Evolutionary conservation across 2,888 invertebrate genomes (phyloP), one percentile per base, ranked within the genome.

Genomic region (Orthosia cruda): DNA sequence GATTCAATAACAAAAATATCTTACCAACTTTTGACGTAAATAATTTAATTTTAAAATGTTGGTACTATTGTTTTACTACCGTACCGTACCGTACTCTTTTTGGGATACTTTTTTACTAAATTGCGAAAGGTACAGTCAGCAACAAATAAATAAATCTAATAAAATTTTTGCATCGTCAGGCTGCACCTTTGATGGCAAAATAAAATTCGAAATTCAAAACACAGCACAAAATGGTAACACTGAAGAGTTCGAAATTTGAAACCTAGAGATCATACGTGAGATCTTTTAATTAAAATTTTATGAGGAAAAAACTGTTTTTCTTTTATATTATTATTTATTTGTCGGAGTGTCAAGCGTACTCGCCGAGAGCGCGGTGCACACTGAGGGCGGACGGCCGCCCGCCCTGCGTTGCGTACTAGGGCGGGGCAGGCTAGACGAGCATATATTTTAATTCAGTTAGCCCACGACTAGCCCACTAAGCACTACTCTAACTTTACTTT

Each of bases 361-460:
- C 78, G 74, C 75, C 67, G 81, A 81, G 67, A 81, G 87, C 87
- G 87, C 88, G 87, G 78, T 68, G 77, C 79, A 80, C 70, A 93
- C 94, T 93, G 88, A 91, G 87, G 92, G 90, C 86, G 90, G 90
- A 75, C 74, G 81, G 78, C 84, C 84, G 82, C 86, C 84, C 84
- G 82, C 86, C 88, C 86, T 86, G 81, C 85, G 84, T 73, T 86
- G 81, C 87, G 85, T 77, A 74, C 81, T 82, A 80, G 92, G 91
- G 92, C 90, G 91, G 92, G 91, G 91, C 89, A 78, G 81, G 73
- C 77, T 71, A 84, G 83, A 85, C 83, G 73, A 84, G 64, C 85
- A 88, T 86, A 86, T 85, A 87, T 86, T 90, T 89, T 94, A 95
- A 96, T 95, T 93, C 91, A 93, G 89, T 95, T 95, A 95, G 85